A percentile compares a stretch with the other conserved stretches of the same genome.
These are phyloP conservation scores for Brachionus rotundiformis DNA, from an alignment of 1,140 invertebrate species.

Conservation along the genomic window DNA sequence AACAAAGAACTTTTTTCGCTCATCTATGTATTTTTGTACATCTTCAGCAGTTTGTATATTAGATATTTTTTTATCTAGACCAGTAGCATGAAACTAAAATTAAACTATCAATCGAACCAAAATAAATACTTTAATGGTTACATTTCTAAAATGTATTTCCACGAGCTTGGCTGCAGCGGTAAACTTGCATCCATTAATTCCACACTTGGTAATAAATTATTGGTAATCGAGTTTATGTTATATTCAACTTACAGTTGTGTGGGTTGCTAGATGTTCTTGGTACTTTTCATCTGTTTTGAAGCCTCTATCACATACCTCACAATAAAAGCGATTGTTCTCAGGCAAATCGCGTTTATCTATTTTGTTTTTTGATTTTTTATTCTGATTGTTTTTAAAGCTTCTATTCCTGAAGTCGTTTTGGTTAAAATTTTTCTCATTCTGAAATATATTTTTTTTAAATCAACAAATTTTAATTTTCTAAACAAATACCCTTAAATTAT, in stretches of 20 bases:
- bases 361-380: slow-evolving; percentile 55
- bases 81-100: slow-evolving; percentile 72
- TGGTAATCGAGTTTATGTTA: neutral
- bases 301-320: slow-evolving; percentile 76
- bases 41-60: slow-evolving; percentile 75
- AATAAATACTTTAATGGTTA: slow-evolving; percentile 54
- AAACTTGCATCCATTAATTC: slow-evolving; percentile 78
- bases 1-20: slow-evolving; percentile 72
- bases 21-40: slow-evolving; percentile 77
- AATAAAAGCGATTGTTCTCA: slow-evolving; percentile 64
- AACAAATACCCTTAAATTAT: neutral
- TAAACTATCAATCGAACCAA: neutral
- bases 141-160: slow-evolving; percentile 74
- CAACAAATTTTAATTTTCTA: neutral
- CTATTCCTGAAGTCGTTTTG: neutral
- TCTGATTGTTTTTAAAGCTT: slow-evolving; percentile 2
- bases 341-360: slow-evolving; percentile 58
- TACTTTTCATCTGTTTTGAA: slow-evolving; percentile 69
- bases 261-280: slow-evolving; percentile 70
- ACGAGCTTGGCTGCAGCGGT: slow-evolving; percentile 76
- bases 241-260: slow-evolving; percentile 65
- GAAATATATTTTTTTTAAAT: neutral
- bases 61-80: slow-evolving; percentile 75
- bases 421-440: slow-evolving; percentile 19
- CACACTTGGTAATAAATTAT: slow-evolving; percentile 67